These are phyloP conservation scores for Andrena cerasifolii DNA, from an alignment of 1,140 invertebrate genomes.

Conservation along the genomic window DNA sequence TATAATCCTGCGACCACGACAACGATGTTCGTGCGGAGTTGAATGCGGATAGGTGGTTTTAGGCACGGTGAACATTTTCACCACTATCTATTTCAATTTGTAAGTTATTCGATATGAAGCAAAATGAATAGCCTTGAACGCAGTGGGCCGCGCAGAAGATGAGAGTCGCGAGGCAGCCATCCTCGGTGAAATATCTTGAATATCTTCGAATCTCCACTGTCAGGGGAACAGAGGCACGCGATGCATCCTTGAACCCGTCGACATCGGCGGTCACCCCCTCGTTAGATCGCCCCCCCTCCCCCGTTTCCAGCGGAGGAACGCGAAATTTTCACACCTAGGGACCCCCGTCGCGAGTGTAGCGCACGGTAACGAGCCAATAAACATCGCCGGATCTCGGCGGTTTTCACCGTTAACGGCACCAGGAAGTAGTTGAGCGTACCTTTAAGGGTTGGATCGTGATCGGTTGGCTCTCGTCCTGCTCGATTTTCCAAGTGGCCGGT, in stretches of 20 bases:
- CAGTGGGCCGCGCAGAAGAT: too few relatives aligned
- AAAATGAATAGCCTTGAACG: too few relatives aligned
- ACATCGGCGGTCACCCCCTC: slow-evolving; percentile 17
- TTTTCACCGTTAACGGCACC: slow-evolving; percentile 64
- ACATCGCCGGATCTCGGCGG: slow-evolving; percentile 40
- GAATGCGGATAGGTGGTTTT: too few relatives aligned
- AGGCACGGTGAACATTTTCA: too few relatives aligned
- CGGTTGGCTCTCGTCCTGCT: slow-evolving; percentile 49
- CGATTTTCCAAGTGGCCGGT: slow-evolving; percentile 48
- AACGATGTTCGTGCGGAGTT: too few relatives aligned
- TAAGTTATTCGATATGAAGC: too few relatives aligned
- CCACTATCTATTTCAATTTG: too few relatives aligned
- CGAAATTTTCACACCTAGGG: slow-evolving; percentile 60
- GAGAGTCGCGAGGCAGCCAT: too few relatives aligned
- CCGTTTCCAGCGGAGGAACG: slow-evolving; percentile 3
- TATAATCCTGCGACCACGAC: slow-evolving; percentile 35
- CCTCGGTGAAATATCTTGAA: too few relatives aligned
- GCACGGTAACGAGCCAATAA: slow-evolving; percentile 63
- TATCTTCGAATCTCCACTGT: too few relatives aligned
- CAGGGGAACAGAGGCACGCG: neutral
- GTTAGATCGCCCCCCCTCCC: slow-evolving; percentile 2
- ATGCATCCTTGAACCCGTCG: slow-evolving; percentile 38
- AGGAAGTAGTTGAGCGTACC: slow-evolving; percentile 56
- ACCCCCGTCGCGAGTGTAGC: slow-evolving; percentile 25
- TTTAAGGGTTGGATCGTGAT: slow-evolving; percentile 67